Evolutionary conservation across 1,140 invertebrate genomes (phyloP), one percentile per base, ranked within the genome.

Genomic region (Cepaea nemoralis): DNA sequence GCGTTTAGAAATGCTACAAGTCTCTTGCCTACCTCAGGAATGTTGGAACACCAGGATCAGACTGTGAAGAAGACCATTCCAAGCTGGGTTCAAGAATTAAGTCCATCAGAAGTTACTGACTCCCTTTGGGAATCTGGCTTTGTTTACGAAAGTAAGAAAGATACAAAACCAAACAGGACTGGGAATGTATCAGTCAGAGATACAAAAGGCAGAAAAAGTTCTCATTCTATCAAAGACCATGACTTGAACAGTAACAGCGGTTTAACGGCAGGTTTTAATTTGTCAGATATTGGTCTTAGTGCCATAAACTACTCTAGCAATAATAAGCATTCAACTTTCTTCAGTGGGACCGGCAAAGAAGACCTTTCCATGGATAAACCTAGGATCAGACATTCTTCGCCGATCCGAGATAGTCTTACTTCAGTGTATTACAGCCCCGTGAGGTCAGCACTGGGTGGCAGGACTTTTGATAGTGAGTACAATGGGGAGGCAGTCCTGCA

Each of bases 31-130:
- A 67, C 80, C 31, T 81, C 86, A 39, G 83, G 77, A 39, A 84
- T 77, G 83, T 73, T 86, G 10, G 79, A 84, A 59, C 82, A 81
- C 24, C 39, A 85, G 22, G 84, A 85, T 74, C 70, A 73, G 5
- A 82, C 84, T 5, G 82, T 80, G 1, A 81, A 78, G 50, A 82
- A 82, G 2, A 70, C 78, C 14, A 73, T 84, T 77, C 87, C 87
- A 0, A 87, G 87, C 81, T 88, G 87, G 87, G 83, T 88, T 22
- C 76, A 84, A 55, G 85, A 82, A 24, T 50, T 86, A 40, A 83
- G 83, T 40, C 69, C 78, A 31, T 87, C 85, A 35, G 85, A 86
- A 74, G 70, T 83, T n/a, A 50, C 83, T 31, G 81, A 82, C 24
- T 77, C 81, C 39, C 16, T 77, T 14, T 82, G 81, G 81, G 27